These are phyloP conservation scores for Mormoops blainvillei DNA, from an alignment of 2,113 vertebrate genomes.

Conservation along the genomic window DNA sequence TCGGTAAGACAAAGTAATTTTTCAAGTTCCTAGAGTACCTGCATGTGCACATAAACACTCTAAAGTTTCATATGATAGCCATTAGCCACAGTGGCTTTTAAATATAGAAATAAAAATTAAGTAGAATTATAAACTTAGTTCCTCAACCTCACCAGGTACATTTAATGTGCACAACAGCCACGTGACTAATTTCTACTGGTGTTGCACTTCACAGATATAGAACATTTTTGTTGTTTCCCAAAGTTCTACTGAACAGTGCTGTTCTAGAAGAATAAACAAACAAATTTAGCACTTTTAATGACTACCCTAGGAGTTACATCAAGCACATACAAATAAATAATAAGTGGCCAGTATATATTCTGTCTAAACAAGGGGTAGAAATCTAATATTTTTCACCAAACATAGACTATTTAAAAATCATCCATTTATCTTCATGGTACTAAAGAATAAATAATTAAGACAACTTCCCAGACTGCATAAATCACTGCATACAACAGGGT, in stretches of 20 bases:
- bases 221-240: not conserved
- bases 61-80: not conserved
- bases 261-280: not conserved
- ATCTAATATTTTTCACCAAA: not conserved
- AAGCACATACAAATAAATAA: conserved; percentile 17
- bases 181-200: not conserved
- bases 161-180: not conserved
- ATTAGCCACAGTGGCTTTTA: not conserved
- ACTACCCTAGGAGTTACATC: not conserved
- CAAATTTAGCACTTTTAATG: not conserved
- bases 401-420: not conserved
- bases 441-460: conserved; percentile 5
- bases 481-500: not conserved
- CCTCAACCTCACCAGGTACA: not conserved
- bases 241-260: not conserved
- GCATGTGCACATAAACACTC: not conserved
- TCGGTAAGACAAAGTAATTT: not conserved
- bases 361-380: conserved; percentile 20
- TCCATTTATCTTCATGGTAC: not conserved
- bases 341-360: not conserved
- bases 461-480: not conserved
- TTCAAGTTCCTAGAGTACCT: not conserved
- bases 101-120: not conserved
- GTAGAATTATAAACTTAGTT: not conserved
- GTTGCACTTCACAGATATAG: not conserved